Conservation (phyloP, 2,888 invertebrate species). For the Drosophila atripex region DNA sequence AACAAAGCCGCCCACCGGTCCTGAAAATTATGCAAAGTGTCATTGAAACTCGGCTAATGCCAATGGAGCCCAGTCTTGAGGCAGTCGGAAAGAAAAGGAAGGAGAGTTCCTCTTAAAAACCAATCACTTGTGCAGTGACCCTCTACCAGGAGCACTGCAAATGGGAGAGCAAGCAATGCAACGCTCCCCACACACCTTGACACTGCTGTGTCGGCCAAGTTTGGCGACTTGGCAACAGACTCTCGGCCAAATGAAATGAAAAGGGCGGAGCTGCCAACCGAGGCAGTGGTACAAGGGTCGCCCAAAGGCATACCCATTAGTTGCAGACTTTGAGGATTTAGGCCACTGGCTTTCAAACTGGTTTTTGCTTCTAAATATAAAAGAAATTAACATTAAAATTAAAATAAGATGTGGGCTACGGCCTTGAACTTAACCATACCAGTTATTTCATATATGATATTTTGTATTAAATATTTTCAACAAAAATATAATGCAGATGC, state of each 20-base stretch:
- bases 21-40: slow-evolving; percentile 62
- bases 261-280: not conserved
- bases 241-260: slow-evolving; percentile 15
- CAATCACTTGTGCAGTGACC: slow-evolving; percentile 77
- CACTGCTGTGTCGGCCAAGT: slow-evolving; percentile 58
- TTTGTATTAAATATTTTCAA: not conserved
- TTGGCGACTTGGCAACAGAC: slow-evolving; percentile 50
- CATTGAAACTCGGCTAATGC: slow-evolving; percentile 52
- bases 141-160: slow-evolving; percentile 46
- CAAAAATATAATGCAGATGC: too few relatives aligned
- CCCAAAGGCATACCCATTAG: slow-evolving; percentile 10
- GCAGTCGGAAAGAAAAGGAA: not conserved
- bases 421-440: slow-evolving; percentile 23
- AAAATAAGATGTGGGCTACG: slow-evolving; percentile 26
- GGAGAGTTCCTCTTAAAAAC: slow-evolving; percentile 54
- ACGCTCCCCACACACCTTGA: slow-evolving; percentile 78
- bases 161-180: too few relatives aligned
- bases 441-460: slow-evolving; percentile 4
- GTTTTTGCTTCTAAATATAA: slow-evolving; percentile 6
- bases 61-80: slow-evolving; percentile 11
- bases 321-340: slow-evolving; percentile 6
- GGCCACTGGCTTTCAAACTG: slow-evolving; percentile 10
- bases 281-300: slow-evolving; percentile 3
- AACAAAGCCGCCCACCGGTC: slow-evolving; percentile 30
- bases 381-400: slow-evolving; percentile 16